Conservation (phyloP, 2,888 invertebrate species). For the Agrochola circellaris region DNA sequence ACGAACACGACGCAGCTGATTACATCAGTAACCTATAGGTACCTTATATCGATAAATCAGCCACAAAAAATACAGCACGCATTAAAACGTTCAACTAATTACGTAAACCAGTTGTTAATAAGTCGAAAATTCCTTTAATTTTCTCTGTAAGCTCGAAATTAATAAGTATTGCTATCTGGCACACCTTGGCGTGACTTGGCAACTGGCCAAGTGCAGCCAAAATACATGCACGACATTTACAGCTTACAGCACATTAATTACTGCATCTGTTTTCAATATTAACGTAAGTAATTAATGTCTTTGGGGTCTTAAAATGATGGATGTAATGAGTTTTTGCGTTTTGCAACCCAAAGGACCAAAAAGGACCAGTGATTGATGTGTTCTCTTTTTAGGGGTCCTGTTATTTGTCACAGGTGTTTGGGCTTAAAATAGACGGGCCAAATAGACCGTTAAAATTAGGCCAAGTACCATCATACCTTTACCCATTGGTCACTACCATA, state of each 20-base stretch:
- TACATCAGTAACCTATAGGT: slow-evolving; percentile 6
- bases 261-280: slow-evolving; percentile 27
- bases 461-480: background rate
- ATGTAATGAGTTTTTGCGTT: slow-evolving; percentile 9
- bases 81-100: slow-evolving; percentile 46
- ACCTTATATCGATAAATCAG: slow-evolving; percentile 22
- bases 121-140: slow-evolving; percentile 26
- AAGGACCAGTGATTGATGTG: background rate
- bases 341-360: background rate
- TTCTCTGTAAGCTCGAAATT: slow-evolving; percentile 35
- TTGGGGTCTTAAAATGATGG: slow-evolving; percentile 6
- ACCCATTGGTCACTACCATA: background rate
- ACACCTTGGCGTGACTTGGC: slow-evolving; percentile 62
- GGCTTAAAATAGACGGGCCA: slow-evolving; percentile 12
- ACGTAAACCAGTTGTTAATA: slow-evolving; percentile 40
- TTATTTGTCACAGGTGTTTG: slow-evolving; percentile 18
- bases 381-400: background rate
- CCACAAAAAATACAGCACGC: slow-evolving; percentile 32
- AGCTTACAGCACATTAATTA: slow-evolving; percentile 41
- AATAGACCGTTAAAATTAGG: slow-evolving; percentile 24
- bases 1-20: background rate
- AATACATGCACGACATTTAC: slow-evolving; percentile 47
- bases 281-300: slow-evolving; percentile 1
- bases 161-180: slow-evolving; percentile 42
- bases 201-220: slow-evolving; percentile 47